These are phyloP conservation scores for Panzeria rudis DNA, from an alignment of 2,888 invertebrate species.

Conservation along the genomic window DNA sequence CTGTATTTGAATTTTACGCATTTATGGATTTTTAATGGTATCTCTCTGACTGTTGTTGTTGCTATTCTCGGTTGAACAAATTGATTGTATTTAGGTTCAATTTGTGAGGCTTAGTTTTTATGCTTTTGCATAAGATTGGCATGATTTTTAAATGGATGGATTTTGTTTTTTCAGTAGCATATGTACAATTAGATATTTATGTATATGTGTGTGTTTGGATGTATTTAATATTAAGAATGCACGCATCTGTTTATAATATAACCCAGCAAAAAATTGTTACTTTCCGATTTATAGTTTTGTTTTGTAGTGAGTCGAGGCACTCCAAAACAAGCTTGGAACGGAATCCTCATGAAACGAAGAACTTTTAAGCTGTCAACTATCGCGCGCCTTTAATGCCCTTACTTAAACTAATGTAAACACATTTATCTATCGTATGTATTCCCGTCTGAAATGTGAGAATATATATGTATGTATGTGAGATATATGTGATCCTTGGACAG, in stretches of 20 bases:
- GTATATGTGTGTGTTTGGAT: not conserved
- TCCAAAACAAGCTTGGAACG: too few relatives aligned
- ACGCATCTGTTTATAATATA: not conserved
- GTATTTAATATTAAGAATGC: not conserved
- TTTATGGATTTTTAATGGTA: constrained; percentile 52
- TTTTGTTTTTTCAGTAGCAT: not conserved
- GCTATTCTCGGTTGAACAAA: not conserved
- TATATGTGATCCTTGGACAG: too few relatives aligned
- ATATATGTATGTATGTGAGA: too few relatives aligned
- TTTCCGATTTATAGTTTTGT: too few relatives aligned
- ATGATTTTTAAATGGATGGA: constrained; percentile 24
- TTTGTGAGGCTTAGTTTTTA: constrained; percentile 31
- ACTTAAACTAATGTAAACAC: too few relatives aligned
- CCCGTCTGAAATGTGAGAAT: too few relatives aligned
- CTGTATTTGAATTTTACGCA: constrained; percentile 34
- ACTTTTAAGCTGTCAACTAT: too few relatives aligned
- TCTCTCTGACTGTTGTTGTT: not conserved
- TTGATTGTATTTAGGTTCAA: not conserved
- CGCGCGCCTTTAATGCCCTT: too few relatives aligned
- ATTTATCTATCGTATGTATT: too few relatives aligned
- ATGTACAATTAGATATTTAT: not conserved
- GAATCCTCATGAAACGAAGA: too few relatives aligned
- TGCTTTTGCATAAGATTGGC: constrained; percentile 28
- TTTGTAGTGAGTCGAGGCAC: too few relatives aligned
- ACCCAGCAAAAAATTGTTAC: constrained; percentile 10